Evolutionary conservation across 2,113 vertebrate genomes (phyloP).

Genomic region (Symphodus melops): DNA sequence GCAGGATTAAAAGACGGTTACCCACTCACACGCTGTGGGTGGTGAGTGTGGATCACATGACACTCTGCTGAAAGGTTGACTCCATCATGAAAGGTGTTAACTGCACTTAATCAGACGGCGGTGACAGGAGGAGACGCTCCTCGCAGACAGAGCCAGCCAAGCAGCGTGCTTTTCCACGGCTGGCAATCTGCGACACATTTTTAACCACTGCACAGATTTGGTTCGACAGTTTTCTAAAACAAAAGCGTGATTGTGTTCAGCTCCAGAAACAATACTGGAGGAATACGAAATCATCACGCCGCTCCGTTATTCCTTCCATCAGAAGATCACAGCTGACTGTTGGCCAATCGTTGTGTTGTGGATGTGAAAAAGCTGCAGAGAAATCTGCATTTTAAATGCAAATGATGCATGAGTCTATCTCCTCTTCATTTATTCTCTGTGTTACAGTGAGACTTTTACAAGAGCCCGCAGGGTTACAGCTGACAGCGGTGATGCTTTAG

Average conservation of each 20-base stretch:
- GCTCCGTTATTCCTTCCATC: not conserved
- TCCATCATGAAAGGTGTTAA: conserved; percentile 39
- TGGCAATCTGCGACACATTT: conserved; percentile 20
- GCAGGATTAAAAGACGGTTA: conserved; percentile 13
- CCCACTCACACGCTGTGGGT: conserved; percentile 5
- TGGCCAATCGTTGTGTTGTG: not conserved
- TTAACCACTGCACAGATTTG: not conserved
- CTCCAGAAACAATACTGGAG: not conserved
- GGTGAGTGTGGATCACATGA: conserved; percentile 19
- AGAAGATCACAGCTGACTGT: not conserved
- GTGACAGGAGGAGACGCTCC: conserved; percentile 32
- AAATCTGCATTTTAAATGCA: not conserved
- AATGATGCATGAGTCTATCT: too few relatives aligned
- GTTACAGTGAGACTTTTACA: not conserved
- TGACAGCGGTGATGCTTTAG: not conserved
- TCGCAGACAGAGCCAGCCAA: conserved; percentile 16
- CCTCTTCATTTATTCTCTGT: not conserved
- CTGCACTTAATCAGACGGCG: conserved; percentile 33
- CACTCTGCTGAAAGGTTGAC: conserved; percentile 39
- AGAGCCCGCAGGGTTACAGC: not conserved
- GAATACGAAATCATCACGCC: not conserved
- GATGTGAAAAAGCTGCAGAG: not conserved
- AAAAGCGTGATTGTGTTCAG: not conserved
- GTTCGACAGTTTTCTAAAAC: not conserved
- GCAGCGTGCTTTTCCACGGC: conserved; percentile 10